A percentile compares a stretch with the other conserved stretches of the same genome.
Evolutionary conservation across 2,113 vertebrate species (phyloP).

Genomic region (Colinus virginianus): DNA sequence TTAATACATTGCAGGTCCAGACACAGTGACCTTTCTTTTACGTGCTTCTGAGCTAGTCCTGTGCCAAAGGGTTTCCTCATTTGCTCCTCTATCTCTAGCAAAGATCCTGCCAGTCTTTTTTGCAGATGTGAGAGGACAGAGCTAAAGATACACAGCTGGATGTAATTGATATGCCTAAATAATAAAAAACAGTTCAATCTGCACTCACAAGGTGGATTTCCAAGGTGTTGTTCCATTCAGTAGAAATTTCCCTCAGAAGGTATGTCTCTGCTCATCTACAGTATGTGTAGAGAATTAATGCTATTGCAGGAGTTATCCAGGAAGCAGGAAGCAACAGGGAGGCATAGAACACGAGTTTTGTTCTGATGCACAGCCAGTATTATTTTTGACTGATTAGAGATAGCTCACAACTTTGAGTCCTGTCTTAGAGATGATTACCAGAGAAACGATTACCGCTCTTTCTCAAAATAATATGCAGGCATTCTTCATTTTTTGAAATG

Average conservation of each 20-base stretch:
- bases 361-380: background rate
- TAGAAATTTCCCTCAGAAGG: background rate
- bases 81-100: background rate
- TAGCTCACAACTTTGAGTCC: background rate
- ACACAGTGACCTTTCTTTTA: background rate
- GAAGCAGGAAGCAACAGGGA: background rate
- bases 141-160: conserved; percentile 14
- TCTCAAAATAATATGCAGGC: background rate
- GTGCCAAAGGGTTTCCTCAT: background rate
- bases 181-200: conserved; percentile 37
- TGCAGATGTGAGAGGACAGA: background rate
- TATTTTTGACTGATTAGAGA: conserved; percentile 1
- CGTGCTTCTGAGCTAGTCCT: background rate
- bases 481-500: background rate
- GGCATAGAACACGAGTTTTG: background rate
- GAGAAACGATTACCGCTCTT: background rate
- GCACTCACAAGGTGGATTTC: background rate
- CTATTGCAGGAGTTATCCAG: background rate
- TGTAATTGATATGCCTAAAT: conserved; percentile 18
- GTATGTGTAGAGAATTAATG: background rate
- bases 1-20: background rate
- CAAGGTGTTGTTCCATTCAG: background rate
- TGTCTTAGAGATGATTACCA: background rate
- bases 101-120: background rate
- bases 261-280: background rate